Base-by-base conservation (phyloP, 1,140 invertebrate species). In the Chelonus insularis region DNA sequence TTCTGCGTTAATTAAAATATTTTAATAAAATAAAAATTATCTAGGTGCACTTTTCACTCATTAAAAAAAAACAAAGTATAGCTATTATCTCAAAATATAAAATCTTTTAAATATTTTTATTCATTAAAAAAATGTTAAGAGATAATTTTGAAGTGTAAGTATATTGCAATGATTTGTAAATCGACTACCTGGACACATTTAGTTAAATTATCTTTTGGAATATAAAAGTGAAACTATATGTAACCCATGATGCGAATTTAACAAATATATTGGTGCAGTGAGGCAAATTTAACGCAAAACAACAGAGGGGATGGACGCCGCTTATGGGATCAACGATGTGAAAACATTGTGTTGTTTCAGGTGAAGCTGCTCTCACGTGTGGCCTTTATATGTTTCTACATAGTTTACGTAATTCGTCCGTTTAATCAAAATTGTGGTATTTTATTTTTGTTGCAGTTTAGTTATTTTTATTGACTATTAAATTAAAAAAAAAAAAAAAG, bases 311-410 rank as follows among this genome's bases (percentile, higher is more conserved):
- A 77, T 77, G 73, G 74, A 72, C 68, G 41, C 23, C 56, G 77
- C 75, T 78, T 78, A 78, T 77, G 71, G 76, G 77, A 78, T 77
- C 76, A 78, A 73, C 71, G 75, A 78, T 78, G 74, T 76, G 78
- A 76, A 78, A 80, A 78, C 75, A 72, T 72, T 74, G 65, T 79
- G 78, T 80, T 80, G 74, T 80, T 80, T 78, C 78, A 80, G 78
- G 77, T 79, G 77, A 77, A 69, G 60, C 57, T 67, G 70, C 72
- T 79, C 76, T 76, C 76, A 78, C 75, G 72, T 73, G 66, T 71
- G 69, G 73, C 14, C 41, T 43, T 7, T 43, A 16, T 43, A 16
- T 43, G 16, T 43, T 16, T 20, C 39, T 8, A 20, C 41, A 18
- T 8, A 43, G 11, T 52, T 12, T 14, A 32, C 50, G 25, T 36